These are phyloP conservation scores for Mesitornis unicolor DNA, from an alignment of 2,113 vertebrate genomes.

Conservation along the genomic window DNA sequence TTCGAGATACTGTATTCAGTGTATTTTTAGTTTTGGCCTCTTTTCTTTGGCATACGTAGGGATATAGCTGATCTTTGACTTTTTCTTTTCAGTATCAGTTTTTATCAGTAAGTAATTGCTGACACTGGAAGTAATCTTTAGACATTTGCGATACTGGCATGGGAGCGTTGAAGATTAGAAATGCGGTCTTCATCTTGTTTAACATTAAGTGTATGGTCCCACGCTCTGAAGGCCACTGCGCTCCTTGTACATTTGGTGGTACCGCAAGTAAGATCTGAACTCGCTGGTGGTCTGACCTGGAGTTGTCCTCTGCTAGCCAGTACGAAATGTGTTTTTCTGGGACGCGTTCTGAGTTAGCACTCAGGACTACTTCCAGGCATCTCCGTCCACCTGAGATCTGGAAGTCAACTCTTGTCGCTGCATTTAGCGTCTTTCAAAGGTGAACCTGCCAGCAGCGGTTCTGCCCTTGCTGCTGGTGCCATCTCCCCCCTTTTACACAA, in stretches of 20 bases:
- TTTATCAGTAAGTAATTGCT: neutral
- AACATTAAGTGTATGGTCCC: accelerated
- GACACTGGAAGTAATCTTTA: neutral
- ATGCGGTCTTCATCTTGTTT: neutral
- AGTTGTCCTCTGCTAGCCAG: neutral
- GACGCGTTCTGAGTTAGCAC: neutral
- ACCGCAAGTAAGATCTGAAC: neutral
- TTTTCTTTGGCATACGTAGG: neutral
- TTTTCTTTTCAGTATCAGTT: neutral
- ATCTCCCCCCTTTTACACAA: neutral
- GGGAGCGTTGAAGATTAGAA: neutral
- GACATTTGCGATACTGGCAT: neutral
- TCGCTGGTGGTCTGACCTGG: neutral
- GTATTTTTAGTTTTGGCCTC: neutral
- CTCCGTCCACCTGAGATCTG: neutral
- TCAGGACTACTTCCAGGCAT: neutral
- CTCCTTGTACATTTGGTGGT: neutral
- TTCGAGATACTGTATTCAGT: neutral
- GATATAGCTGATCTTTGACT: neutral
- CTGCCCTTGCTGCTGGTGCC: neutral
- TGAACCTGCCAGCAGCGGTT: neutral
- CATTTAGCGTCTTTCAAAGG: neutral
- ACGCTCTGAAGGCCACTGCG: neutral
- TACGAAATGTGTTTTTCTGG: neutral
- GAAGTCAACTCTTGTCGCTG: neutral